Percentiles rank a stretch among this genome's conserved stretches.
Evolutionary conservation across 2,113 vertebrate genomes (phyloP).

Genomic region (Puffinus mauretanicus): DNA sequence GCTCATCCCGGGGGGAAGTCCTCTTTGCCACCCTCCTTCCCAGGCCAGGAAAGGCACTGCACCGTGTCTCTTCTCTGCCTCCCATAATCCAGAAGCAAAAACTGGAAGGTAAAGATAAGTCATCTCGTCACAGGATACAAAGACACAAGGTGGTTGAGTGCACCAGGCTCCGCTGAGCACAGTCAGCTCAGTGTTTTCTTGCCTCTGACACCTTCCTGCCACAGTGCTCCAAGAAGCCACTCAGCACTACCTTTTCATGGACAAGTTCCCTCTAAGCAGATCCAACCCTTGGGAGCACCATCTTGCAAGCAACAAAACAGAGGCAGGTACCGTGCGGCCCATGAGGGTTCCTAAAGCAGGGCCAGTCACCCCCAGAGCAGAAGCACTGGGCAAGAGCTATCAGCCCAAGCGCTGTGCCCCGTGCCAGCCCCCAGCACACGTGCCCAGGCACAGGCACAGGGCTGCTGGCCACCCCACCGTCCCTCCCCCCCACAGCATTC

Average conservation of each 20-base stretch:
- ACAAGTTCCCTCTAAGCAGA: background rate
- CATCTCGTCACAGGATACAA: background rate
- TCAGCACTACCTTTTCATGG: background rate
- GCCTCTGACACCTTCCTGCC: background rate
- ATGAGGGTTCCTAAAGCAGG: background rate
- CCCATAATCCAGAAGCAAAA: background rate
- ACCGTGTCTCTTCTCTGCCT: background rate
- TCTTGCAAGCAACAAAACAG: background rate
- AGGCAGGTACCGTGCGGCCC: background rate
- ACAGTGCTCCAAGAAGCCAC: background rate
- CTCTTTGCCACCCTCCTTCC: background rate
- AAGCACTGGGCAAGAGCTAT: background rate
- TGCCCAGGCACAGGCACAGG: background rate
- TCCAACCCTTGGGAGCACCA: background rate
- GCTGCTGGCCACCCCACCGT: background rate
- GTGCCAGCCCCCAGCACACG: background rate
- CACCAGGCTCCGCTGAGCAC: background rate
- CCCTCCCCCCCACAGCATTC: background rate
- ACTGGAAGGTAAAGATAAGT: background rate
- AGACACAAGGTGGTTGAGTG: background rate
- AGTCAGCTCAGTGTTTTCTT: background rate
- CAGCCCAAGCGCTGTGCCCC: background rate
- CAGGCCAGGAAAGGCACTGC: background rate
- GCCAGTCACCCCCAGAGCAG: background rate
- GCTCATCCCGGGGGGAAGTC: background rate